Percentiles rank a stretch among this genome's conserved stretches.
These are phyloP conservation scores for Fukomys damarensis DNA, from an alignment of 2,113 vertebrate genomes.

Conservation along the genomic window DNA sequence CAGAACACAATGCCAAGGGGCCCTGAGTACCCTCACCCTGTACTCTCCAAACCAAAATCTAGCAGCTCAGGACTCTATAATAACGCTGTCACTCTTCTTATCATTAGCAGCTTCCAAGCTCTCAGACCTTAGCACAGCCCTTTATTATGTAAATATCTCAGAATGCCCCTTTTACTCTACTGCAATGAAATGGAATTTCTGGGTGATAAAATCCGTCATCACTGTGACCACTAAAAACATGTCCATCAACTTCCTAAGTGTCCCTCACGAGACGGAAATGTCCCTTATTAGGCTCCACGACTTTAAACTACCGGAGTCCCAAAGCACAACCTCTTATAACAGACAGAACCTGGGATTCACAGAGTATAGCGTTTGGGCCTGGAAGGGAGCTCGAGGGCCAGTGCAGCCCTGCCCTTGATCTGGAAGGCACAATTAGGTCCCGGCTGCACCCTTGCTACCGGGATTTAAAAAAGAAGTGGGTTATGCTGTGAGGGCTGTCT, in stretches of 20 bases:
- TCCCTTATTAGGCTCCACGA: not conserved
- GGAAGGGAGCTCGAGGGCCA: not conserved
- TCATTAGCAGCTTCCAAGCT: not conserved
- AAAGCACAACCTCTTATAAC: not conserved
- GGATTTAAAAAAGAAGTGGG: not conserved
- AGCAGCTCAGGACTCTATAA: not conserved
- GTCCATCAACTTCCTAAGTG: not conserved
- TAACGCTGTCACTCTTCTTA: not conserved
- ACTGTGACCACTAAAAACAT: not conserved
- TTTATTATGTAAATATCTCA: not conserved
- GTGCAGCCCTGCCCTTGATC: not conserved
- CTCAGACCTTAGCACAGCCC: not conserved
- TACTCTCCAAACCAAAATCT: not conserved
- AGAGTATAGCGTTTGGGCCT: not conserved
- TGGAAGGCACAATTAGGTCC: not conserved
- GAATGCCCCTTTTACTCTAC: not conserved
- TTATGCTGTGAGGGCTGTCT: not conserved
- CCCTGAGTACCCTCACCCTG: not conserved
- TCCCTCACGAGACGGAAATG: not conserved
- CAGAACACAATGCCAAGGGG: not conserved
- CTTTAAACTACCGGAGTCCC: not conserved
- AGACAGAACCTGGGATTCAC: not conserved
- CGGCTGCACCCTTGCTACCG: not conserved
- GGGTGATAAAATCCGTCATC: not conserved
- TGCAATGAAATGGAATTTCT: slow-evolving; percentile 1